phyloP scores from a whole-genome alignment of 2,888 invertebrate species.

The Parasteatoda lunata region DNA sequence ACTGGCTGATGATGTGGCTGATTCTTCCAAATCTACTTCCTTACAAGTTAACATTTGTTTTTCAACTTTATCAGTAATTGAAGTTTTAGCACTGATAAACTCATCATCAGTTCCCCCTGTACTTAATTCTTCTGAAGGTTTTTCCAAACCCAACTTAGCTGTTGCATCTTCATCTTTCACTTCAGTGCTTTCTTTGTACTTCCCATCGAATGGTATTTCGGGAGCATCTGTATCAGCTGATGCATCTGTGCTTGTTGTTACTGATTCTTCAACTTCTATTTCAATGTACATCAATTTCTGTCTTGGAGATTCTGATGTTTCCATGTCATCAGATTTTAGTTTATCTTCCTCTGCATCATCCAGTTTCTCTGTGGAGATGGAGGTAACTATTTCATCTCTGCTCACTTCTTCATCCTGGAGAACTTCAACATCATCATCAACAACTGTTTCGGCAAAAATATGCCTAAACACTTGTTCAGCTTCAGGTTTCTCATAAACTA shows the following conservation, averaged over 20 bases:
- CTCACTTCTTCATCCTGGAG: slow-evolving; percentile 9
- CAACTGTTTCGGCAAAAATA: slow-evolving; percentile 61
- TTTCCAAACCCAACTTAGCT: background rate
- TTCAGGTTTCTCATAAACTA: slow-evolving; percentile 57
- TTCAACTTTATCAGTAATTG: slow-evolving; percentile 14
- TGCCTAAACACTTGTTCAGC: slow-evolving; percentile 52
- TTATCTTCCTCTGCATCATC: background rate
- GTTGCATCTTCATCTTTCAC: background rate
- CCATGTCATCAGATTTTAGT: slow-evolving; percentile 11
- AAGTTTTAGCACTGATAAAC: background rate
- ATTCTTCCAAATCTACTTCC: slow-evolving; percentile 7
- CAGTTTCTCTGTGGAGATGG: background rate
- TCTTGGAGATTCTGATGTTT: slow-evolving; percentile 9
- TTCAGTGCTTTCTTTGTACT: slow-evolving; percentile 38
- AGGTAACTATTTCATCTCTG: background rate
- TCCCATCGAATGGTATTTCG: slow-evolving; percentile 55
- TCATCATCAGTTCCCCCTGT: background rate
- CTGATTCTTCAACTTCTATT: slow-evolving; percentile 60
- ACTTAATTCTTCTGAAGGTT: background rate
- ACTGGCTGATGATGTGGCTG: background rate
- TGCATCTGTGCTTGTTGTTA: slow-evolving; percentile 50
- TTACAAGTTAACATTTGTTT: background rate
- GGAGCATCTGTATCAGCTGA: slow-evolving; percentile 57
- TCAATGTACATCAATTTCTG: slow-evolving; percentile 55
- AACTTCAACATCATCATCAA: slow-evolving; percentile 52